Conservation (phyloP, 2,113 vertebrate genomes). For the Stercorarius parasiticus region DNA sequence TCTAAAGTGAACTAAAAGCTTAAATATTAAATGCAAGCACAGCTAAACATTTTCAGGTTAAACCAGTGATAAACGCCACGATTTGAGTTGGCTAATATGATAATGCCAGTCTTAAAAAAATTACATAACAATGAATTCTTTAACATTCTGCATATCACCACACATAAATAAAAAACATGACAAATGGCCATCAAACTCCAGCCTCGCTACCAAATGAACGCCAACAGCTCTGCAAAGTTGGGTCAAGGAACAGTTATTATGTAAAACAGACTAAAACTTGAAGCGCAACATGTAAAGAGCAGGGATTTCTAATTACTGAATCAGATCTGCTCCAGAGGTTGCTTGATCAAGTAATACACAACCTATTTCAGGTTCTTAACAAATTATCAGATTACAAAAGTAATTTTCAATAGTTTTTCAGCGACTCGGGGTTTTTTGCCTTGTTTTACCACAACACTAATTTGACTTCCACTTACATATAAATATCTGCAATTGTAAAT, state of each 20-base stretch:
- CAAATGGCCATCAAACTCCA: neutral
- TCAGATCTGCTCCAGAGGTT: neutral
- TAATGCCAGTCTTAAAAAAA: neutral
- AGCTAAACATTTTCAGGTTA: neutral
- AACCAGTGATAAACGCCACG: neutral
- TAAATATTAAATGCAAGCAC: neutral
- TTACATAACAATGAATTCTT: neutral
- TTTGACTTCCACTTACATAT: neutral
- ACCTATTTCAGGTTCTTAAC: neutral
- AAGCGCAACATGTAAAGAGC: neutral
- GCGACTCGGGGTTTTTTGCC: accelerated
- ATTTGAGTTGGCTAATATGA: neutral
- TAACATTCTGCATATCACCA: neutral
- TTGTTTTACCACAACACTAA: neutral
- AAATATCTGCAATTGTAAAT: neutral
- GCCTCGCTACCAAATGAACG: neutral
- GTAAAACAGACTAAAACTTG: neutral
- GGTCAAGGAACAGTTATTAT: neutral
- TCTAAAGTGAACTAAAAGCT: neutral
- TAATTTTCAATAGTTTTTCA: neutral
- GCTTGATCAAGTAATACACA: neutral
- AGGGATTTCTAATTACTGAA: neutral
- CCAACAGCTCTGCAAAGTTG: neutral
- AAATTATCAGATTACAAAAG: neutral
- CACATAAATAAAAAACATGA: neutral